Evolutionary conservation across 30 jellyfish, hydroid and myxozoan species (phyloP).

Genomic region (Clytia hemisphaerica): DNA sequence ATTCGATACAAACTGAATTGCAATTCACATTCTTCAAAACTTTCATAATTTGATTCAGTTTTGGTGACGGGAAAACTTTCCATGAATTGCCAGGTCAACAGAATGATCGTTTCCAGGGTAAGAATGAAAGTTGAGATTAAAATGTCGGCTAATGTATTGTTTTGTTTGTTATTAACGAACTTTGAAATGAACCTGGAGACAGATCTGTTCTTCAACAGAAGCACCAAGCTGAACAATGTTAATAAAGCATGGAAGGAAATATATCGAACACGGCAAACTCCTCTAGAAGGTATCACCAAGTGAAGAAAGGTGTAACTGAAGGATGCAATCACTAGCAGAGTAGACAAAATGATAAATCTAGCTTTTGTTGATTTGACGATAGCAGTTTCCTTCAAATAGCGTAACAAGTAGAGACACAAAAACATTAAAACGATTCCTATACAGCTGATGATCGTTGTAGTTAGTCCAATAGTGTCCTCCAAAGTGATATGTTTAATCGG

Average conservation of each 20-base stretch:
- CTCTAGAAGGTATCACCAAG: slow-evolving; percentile 40
- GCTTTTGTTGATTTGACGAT: slow-evolving; percentile 36
- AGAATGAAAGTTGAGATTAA: slow-evolving; percentile 15
- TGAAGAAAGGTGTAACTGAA: slow-evolving; percentile 53
- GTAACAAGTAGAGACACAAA: slow-evolving; percentile 5
- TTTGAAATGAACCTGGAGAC: slow-evolving; percentile 27
- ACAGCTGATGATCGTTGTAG: slow-evolving; percentile 25
- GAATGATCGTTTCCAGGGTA: slow-evolving; percentile 18
- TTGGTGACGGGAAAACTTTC: slow-evolving; percentile 7
- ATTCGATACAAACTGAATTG: slow-evolving; percentile 35
- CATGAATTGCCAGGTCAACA: slow-evolving; percentile 32
- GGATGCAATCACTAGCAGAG: slow-evolving; percentile 25
- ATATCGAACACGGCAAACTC: slow-evolving; percentile 48
- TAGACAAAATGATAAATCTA: slow-evolving; percentile 23
- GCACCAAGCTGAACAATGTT: slow-evolving; percentile 28
- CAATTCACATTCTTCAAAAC: slow-evolving; percentile 41
- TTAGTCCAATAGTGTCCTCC: slow-evolving; percentile 43
- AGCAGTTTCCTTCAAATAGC: slow-evolving; percentile 21
- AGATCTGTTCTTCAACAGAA: slow-evolving; percentile 36
- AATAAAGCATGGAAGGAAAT: slow-evolving; percentile 47
- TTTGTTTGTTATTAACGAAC: slow-evolving; percentile 4
- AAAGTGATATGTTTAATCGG: slow-evolving; percentile 41
- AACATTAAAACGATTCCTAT: slow-evolving; percentile 32
- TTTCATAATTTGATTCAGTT: not conserved
- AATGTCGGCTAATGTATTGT: slow-evolving; percentile 7